Percentiles rank a stretch among this genome's conserved stretches.
phyloP scores from a whole-genome alignment of 2,797 vertebrate species.

The Cottoperca gobio region DNA sequence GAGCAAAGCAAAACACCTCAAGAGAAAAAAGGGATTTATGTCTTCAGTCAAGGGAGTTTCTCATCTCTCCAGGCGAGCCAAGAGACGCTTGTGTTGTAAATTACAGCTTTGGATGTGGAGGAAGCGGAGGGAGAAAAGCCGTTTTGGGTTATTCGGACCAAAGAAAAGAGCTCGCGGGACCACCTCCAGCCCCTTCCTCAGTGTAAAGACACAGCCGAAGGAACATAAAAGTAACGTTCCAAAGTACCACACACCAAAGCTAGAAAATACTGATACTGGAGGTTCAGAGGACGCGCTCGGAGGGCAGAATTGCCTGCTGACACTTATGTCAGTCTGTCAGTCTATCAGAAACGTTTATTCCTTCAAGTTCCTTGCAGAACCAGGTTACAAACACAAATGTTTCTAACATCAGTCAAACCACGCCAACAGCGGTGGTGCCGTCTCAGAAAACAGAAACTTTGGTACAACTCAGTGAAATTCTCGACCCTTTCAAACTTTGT shows the following conservation, averaged over 20 bases:
- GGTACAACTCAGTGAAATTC: neutral
- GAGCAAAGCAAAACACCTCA: slow-evolving; percentile 35
- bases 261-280: slow-evolving; percentile 8
- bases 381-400: neutral
- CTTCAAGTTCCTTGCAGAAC: slow-evolving; percentile 1
- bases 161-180: slow-evolving; percentile 20
- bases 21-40: slow-evolving; percentile 31
- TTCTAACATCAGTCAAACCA: neutral
- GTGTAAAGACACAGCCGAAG: slow-evolving; percentile 14
- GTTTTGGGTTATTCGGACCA: slow-evolving; percentile 33
- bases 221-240: slow-evolving; percentile 6
- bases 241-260: neutral
- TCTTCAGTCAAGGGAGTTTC: slow-evolving; percentile 58
- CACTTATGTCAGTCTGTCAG: neutral
- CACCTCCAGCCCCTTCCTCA: neutral
- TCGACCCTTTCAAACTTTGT: neutral
- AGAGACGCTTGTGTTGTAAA: slow-evolving; percentile 64
- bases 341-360: neutral
- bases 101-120: slow-evolving; percentile 77
- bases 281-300: neutral
- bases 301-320: slow-evolving; percentile 2
- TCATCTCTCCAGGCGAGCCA: slow-evolving; percentile 51
- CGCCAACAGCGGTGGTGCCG: neutral
- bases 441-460: slow-evolving; percentile 9
- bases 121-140: slow-evolving; percentile 51